These are phyloP conservation scores for Picathartes gymnocephalus DNA, from an alignment of 2,113 vertebrate species.

Conservation along the genomic window DNA sequence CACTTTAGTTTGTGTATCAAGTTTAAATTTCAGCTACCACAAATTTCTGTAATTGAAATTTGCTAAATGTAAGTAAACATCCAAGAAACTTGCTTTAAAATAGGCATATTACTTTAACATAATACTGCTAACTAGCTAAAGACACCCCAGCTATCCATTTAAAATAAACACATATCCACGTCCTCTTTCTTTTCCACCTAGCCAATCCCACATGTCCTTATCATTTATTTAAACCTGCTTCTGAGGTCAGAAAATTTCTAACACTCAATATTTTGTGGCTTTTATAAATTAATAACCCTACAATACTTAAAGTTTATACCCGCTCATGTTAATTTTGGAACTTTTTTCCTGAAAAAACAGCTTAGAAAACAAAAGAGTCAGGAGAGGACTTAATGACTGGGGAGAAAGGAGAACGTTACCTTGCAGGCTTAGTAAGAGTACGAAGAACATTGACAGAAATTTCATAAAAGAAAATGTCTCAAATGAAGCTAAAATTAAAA, in stretches of 20 bases:
- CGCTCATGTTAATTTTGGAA: background rate
- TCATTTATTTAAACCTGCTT: background rate
- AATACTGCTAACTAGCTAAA: background rate
- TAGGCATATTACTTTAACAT: background rate
- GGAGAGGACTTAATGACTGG: background rate
- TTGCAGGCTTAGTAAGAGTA: background rate
- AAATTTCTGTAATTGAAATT: background rate
- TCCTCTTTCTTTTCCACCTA: background rate
- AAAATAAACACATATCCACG: rapidly evolving
- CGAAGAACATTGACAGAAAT: background rate
- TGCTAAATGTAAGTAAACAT: background rate
- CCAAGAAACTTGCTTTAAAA: background rate
- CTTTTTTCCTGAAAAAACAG: background rate
- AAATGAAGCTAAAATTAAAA: background rate
- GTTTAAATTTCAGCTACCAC: background rate
- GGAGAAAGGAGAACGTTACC: background rate
- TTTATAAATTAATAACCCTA: background rate
- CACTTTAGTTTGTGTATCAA: background rate
- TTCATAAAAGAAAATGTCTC: background rate
- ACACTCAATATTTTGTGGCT: background rate
- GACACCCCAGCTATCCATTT: background rate
- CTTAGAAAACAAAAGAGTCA: background rate
- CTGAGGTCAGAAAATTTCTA: background rate
- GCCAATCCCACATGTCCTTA: background rate
- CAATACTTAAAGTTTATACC: background rate